phyloP scores from a whole-genome alignment of 2,113 vertebrate species.

The Prolemur simus region DNA sequence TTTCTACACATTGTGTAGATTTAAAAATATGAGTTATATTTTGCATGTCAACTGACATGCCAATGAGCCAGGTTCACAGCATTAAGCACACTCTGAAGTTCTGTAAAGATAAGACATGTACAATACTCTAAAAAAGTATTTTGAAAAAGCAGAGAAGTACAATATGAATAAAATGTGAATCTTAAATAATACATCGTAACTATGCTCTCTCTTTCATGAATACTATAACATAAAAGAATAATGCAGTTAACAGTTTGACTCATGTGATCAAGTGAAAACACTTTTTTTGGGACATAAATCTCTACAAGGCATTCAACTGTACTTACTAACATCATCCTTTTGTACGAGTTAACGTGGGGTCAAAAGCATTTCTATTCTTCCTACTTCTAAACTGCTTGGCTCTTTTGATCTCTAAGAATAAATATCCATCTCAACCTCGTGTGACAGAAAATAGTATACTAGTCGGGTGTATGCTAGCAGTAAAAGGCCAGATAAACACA shows the following conservation, averaged over 20 bases:
- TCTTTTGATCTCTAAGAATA: constrained; percentile 33
- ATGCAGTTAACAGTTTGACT: background rate
- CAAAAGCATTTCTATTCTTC: constrained; percentile 3
- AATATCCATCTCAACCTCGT: background rate
- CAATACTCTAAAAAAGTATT: background rate
- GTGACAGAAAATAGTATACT: background rate
- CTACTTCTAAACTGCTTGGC: background rate
- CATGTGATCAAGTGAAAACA: background rate
- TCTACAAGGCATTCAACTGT: background rate
- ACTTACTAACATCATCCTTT: background rate
- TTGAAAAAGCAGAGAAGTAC: background rate
- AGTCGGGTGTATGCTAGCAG: background rate
- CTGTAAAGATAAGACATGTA: background rate
- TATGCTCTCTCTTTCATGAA: background rate
- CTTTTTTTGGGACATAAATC: background rate
- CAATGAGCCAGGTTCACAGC: constrained; percentile 26
- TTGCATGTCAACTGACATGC: background rate
- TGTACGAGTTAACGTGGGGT: background rate
- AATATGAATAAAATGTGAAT: constrained; percentile 25
- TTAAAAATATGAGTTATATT: constrained; percentile 9
- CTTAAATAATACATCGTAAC: background rate
- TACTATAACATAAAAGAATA: background rate
- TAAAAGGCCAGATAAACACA: background rate
- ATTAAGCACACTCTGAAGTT: background rate
- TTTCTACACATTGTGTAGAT: background rate